A percentile compares a stretch with the other conserved stretches of the same genome.
Conservation (phyloP, 2,797 vertebrate genomes). For the Champsocephalus gunnari region DNA sequence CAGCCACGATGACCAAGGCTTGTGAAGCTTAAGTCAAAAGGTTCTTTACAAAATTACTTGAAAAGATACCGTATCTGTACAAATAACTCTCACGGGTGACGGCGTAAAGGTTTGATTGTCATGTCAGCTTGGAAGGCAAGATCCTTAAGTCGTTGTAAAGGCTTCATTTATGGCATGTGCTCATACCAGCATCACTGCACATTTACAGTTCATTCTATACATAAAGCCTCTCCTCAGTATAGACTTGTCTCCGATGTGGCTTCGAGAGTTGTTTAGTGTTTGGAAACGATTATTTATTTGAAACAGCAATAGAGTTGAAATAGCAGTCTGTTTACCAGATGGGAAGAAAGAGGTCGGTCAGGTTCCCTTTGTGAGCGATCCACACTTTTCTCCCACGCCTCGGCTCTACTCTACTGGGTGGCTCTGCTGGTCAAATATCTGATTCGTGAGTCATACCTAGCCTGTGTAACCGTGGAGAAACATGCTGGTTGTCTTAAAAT, state of each 20-base stretch:
- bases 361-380: slow-evolving; percentile 79
- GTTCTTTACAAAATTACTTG: slow-evolving; percentile 50
- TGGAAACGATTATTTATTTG: slow-evolving; percentile 65
- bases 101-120: slow-evolving; percentile 41
- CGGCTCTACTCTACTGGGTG: slow-evolving; percentile 73
- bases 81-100: slow-evolving; percentile 51
- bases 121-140: slow-evolving; percentile 33
- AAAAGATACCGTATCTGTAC: slow-evolving; percentile 37
- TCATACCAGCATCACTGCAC: slow-evolving; percentile 22
- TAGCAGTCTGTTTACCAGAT: slow-evolving; percentile 81
- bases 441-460: slow-evolving; percentile 82
- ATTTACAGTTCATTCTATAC: slow-evolving; percentile 24
- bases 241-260: slow-evolving; percentile 37
- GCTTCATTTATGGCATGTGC: slow-evolving; percentile 39
- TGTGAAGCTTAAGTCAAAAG: slow-evolving; percentile 59
- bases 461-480: slow-evolving; percentile 76
- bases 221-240: slow-evolving; percentile 23
- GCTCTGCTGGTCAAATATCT: slow-evolving; percentile 83
- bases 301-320: slow-evolving; percentile 71
- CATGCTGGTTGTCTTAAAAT: slow-evolving; percentile 83
- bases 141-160: slow-evolving; percentile 27
- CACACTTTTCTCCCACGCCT: slow-evolving; percentile 79
- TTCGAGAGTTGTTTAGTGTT: slow-evolving; percentile 55
- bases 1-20: slow-evolving; percentile 60
- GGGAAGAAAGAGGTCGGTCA: slow-evolving; percentile 77